Evolutionary conservation across 1,140 invertebrate species (phyloP).

Genomic region (Eriocheir sinensis): DNA sequence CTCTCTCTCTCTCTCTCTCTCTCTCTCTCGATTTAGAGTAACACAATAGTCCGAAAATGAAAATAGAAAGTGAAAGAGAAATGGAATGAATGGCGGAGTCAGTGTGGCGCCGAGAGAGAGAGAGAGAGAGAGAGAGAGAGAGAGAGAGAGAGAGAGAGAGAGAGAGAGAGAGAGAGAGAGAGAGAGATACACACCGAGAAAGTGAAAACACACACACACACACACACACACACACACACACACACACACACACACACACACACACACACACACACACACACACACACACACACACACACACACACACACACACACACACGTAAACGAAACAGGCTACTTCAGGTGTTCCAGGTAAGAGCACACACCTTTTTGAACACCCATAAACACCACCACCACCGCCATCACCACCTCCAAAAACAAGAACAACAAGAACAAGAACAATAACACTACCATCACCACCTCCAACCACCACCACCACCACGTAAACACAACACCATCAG

Average conservation of each 20-base stretch:
- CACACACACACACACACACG: too few species aligned
- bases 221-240: too few species aligned
- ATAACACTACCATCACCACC: not conserved
- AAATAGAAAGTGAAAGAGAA: not conserved
- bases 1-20: conserved; percentile 44
- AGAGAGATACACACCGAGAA: too few species aligned
- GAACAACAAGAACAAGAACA: not conserved
- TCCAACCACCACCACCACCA: too few species aligned
- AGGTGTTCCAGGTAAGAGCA: too few species aligned
- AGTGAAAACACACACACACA: too few species aligned
- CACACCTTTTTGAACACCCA: not conserved
- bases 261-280: too few species aligned
- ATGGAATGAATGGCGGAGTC: not conserved
- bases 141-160: conserved; percentile 1
- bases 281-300: too few species aligned
- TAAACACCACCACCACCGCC: not conserved
- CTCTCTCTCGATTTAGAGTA: conserved; percentile 48
- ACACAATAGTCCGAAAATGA: not conserved
- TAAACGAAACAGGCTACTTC: not conserved
- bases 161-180: too few species aligned
- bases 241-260: too few species aligned
- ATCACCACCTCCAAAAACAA: not conserved
- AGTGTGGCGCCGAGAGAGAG: not conserved
- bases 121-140: conserved; percentile 17
- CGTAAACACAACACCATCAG: not conserved